Evolutionary conservation across 2,113 vertebrate species (phyloP).

Genomic region (Platanista minor): DNA sequence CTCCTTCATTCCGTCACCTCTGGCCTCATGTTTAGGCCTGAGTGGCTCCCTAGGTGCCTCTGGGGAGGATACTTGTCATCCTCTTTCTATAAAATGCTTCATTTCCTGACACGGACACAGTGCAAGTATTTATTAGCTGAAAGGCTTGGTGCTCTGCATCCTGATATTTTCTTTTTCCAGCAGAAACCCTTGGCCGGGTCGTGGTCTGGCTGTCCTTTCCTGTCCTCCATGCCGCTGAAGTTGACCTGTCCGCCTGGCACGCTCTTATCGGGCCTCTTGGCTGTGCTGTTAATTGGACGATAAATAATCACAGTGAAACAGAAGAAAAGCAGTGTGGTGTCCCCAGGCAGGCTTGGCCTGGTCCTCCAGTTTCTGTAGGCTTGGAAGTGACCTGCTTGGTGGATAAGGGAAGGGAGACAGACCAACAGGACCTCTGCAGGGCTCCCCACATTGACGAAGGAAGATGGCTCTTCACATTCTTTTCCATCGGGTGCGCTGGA

Average conservation of each 20-base stretch:
- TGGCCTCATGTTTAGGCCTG: fast-evolving
- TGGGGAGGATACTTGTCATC: background rate
- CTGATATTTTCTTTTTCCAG: background rate
- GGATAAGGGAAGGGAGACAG: fast-evolving
- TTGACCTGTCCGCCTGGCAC: background rate
- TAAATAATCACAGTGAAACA: background rate
- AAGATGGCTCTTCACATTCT: background rate
- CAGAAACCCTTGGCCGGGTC: background rate
- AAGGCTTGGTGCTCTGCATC: background rate
- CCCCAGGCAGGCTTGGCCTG: background rate
- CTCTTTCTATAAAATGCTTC: background rate
- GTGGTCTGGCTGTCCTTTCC: background rate
- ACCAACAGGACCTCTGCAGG: background rate
- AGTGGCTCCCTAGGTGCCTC: background rate
- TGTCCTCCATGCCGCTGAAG: background rate
- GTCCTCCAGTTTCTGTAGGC: background rate
- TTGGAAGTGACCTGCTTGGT: background rate
- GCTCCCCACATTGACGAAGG: background rate
- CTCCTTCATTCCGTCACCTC: background rate
- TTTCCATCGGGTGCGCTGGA: background rate
- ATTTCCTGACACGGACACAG: background rate
- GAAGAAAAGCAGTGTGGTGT: background rate
- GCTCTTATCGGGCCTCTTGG: background rate
- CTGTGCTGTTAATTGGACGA: background rate
- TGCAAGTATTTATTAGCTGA: background rate